These are phyloP conservation scores for Brachionus koreanus DNA, from an alignment of 1,140 invertebrate species.

Conservation along the genomic window DNA sequence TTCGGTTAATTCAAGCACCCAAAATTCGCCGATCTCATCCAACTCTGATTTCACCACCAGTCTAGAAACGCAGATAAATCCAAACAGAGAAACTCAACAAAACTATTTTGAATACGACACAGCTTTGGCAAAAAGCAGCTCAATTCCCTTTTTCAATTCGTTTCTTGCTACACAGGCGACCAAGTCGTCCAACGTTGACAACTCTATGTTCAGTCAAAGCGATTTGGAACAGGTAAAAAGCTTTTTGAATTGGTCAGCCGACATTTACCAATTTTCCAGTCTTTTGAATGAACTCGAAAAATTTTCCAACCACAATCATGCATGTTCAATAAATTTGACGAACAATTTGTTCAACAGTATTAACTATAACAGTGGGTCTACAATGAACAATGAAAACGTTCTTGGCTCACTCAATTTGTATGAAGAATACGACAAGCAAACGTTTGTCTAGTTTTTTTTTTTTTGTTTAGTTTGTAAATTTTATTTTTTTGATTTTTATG, in stretches of 20 bases:
- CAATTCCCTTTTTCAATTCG: not conserved
- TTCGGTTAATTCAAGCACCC: not conserved
- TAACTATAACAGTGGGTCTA: not conserved
- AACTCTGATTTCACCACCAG: not conserved
- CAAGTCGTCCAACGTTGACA: not conserved
- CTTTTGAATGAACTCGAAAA: conserved; percentile 26
- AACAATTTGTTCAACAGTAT: not conserved
- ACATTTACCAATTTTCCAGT: not conserved
- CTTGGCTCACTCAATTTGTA: conserved; percentile 19
- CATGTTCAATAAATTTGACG: not conserved
- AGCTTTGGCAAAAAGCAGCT: not conserved
- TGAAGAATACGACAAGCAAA: conserved; percentile 35
- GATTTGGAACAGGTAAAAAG: conserved; percentile 13
- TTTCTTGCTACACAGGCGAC: not conserved
- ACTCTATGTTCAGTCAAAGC: not conserved
- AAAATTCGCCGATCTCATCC: conserved; percentile 3
- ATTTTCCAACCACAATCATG: not conserved
- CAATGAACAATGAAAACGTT: not conserved
- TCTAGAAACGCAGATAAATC: not conserved
- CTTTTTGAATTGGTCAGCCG: not conserved
- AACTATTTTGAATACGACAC: conserved; percentile 31
- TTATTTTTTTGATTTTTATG: conserved; percentile 6
- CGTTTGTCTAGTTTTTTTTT: conserved; percentile 34
- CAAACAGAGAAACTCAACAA: not conserved
- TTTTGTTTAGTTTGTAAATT: conserved; percentile 19